Conservation (phyloP, 2,888 invertebrate species). For the Idaea straminata region DNA sequence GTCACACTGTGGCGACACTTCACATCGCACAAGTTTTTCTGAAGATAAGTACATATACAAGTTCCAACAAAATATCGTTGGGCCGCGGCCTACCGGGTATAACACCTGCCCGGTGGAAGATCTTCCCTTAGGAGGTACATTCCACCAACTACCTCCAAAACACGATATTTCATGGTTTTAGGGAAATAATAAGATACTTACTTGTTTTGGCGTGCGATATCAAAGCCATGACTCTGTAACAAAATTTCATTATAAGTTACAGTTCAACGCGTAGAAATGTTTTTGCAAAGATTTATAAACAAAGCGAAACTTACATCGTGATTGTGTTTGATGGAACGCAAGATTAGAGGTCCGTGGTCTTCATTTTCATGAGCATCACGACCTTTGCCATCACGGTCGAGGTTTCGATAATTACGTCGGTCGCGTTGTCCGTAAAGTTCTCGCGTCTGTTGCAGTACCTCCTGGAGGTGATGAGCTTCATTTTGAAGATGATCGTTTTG, state of each 20-base stretch:
- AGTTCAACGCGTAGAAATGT: background rate
- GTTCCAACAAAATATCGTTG: too few relatives aligned
- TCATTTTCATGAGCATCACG: constrained; percentile 21
- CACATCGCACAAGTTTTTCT: too few relatives aligned
- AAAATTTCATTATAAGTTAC: constrained; percentile 9
- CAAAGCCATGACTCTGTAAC: constrained; percentile 37
- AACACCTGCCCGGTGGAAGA: too few relatives aligned
- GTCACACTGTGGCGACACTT: too few relatives aligned
- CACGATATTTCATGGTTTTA: too few relatives aligned
- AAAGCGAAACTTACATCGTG: constrained; percentile 30
- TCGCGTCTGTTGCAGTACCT: constrained; percentile 9
- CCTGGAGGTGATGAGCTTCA: constrained; percentile 15
- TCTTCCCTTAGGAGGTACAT: too few relatives aligned
- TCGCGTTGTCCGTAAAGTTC: constrained; percentile 13
- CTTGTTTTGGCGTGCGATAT: constrained; percentile 46
- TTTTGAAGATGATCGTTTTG: constrained; percentile 12
- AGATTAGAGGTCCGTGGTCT: constrained; percentile 32
- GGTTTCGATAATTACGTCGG: constrained; percentile 13
- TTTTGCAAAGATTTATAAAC: background rate
- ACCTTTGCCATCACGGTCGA: constrained; percentile 10
- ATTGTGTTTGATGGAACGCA: constrained; percentile 34
- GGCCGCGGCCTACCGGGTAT: too few relatives aligned
- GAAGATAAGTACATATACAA: too few relatives aligned
- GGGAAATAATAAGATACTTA: constrained; percentile 24
- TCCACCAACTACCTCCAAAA: too few relatives aligned